A percentile compares a stretch with the other conserved stretches of the same genome.
phyloP scores from a whole-genome alignment of 2,797 vertebrate species.

The Mastacembelus armatus region DNA sequence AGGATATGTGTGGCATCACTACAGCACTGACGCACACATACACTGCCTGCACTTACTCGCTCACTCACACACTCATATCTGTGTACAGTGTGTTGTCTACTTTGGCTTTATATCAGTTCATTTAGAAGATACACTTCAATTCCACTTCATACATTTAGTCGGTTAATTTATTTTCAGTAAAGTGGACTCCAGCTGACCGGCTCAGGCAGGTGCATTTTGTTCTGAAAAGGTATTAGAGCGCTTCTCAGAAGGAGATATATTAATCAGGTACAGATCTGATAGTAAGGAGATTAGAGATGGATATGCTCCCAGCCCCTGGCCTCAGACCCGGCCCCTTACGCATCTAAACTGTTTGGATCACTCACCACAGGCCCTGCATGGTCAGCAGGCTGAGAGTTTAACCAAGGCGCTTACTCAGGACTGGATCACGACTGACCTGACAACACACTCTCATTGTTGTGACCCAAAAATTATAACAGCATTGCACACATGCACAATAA shows the following conservation, averaged over 20 bases:
- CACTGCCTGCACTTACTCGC: neutral
- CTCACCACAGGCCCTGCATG: constrained; percentile 69
- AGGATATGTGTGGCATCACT: constrained; percentile 25
- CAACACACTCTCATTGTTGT: constrained; percentile 77
- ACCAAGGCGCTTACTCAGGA: constrained; percentile 82
- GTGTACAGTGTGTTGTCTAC: neutral
- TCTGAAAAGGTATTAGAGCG: constrained; percentile 72
- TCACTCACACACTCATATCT: neutral
- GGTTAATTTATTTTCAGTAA: constrained; percentile 35
- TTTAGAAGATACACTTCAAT: constrained; percentile 34
- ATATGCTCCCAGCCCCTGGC: constrained; percentile 71
- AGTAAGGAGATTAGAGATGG: constrained; percentile 85
- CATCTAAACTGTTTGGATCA: constrained; percentile 74
- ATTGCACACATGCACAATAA: constrained; percentile 16
- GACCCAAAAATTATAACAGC: constrained; percentile 68
- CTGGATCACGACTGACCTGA: constrained; percentile 81
- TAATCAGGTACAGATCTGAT: constrained; percentile 83
- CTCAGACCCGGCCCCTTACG: constrained; percentile 65
- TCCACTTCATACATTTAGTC: constrained; percentile 20
- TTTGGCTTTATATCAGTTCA: constrained; percentile 14
- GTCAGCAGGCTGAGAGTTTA: constrained; percentile 85
- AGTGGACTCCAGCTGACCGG: constrained; percentile 58
- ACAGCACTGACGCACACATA: constrained; percentile 2
- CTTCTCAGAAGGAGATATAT: constrained; percentile 76
- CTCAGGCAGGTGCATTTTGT: constrained; percentile 60